These are phyloP conservation scores for Zeuzera pyrina DNA, from an alignment of 2,888 invertebrate genomes.

Conservation along the genomic window DNA sequence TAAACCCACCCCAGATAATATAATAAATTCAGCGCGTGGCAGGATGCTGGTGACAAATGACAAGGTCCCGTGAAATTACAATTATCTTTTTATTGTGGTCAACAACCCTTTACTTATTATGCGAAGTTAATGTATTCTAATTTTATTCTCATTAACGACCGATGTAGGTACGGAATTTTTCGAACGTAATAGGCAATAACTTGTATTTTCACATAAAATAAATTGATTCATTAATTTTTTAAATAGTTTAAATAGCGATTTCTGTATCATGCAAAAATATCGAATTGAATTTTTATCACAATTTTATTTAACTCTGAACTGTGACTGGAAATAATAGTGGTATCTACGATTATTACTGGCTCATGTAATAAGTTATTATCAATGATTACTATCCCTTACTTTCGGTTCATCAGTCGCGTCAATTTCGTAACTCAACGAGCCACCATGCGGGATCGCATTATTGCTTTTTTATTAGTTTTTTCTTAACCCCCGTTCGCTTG, in stretches of 20 bases:
- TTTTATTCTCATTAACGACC: slow-evolving; percentile 1
- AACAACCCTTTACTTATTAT: slow-evolving; percentile 54
- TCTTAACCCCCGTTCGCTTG: slow-evolving; percentile 49
- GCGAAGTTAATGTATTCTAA: slow-evolving; percentile 44
- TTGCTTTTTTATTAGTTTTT: slow-evolving; percentile 71
- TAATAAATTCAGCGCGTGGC: slow-evolving; percentile 68
- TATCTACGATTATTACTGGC: too few species aligned
- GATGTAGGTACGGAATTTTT: too few species aligned
- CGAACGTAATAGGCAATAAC: too few species aligned
- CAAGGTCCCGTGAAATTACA: slow-evolving; percentile 62
- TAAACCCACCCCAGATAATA: slow-evolving; percentile 49
- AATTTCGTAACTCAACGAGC: slow-evolving; percentile 63
- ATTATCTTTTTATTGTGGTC: slow-evolving; percentile 60
- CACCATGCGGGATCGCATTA: slow-evolving; percentile 70
- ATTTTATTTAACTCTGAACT: too few species aligned
- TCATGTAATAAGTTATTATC: too few species aligned
- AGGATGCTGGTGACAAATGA: slow-evolving; percentile 73
- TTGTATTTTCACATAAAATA: too few species aligned
- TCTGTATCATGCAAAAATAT: too few species aligned
- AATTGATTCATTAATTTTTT: too few species aligned
- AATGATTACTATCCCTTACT: slow-evolving; percentile 27
- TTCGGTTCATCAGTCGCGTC: slow-evolving; percentile 63
- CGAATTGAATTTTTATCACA: too few species aligned
- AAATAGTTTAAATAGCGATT: too few species aligned
- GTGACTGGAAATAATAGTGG: too few species aligned